A percentile compares a stretch with the other conserved stretches of the same genome.
These are phyloP conservation scores for Kuschelorhynchus macadamiae DNA, from an alignment of 2,888 invertebrate species.

Conservation along the genomic window DNA sequence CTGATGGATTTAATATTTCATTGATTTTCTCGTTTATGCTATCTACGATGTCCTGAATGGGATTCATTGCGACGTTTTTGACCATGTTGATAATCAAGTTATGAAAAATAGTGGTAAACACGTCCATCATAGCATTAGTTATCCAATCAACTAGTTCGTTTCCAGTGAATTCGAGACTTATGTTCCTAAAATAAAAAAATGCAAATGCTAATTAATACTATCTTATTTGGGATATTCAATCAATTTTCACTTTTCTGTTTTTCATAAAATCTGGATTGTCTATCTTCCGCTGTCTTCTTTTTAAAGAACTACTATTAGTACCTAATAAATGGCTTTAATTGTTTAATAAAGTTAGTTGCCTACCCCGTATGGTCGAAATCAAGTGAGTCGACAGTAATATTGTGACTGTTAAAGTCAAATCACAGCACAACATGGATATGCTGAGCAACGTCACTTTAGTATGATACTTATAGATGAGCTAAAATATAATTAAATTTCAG, in stretches of 20 bases:
- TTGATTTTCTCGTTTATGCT: constrained; percentile 35
- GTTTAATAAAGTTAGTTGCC: constrained; percentile 19
- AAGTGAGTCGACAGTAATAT: constrained; percentile 54
- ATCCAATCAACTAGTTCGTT: constrained; percentile 52
- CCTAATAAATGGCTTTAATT: no score
- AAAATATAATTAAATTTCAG: no score
- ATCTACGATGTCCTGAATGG: constrained; percentile 37
- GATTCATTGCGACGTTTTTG: constrained; percentile 35
- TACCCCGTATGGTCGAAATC: constrained; percentile 59
- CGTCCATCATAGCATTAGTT: constrained; percentile 43
- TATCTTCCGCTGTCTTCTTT: no score
- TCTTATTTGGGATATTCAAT: no score
- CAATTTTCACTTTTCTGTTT: neutral
- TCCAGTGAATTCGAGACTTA: constrained; percentile 51
- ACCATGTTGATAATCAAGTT: constrained; percentile 34
- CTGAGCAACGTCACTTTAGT: constrained; percentile 72
- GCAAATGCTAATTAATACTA: no score
- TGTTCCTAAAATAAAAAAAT: constrained; percentile 43
- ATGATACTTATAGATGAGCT: constrained; percentile 71
- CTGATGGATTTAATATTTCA: constrained; percentile 30
- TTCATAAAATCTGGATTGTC: no score
- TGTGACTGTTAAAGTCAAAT: constrained; percentile 54
- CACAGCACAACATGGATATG: constrained; percentile 61
- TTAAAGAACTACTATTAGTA: no score
- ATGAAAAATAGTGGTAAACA: constrained; percentile 38